Percentiles rank a stretch among this genome's conserved stretches.
phyloP scores from a whole-genome alignment of 2,113 vertebrate genomes.

The Passer domesticus region DNA sequence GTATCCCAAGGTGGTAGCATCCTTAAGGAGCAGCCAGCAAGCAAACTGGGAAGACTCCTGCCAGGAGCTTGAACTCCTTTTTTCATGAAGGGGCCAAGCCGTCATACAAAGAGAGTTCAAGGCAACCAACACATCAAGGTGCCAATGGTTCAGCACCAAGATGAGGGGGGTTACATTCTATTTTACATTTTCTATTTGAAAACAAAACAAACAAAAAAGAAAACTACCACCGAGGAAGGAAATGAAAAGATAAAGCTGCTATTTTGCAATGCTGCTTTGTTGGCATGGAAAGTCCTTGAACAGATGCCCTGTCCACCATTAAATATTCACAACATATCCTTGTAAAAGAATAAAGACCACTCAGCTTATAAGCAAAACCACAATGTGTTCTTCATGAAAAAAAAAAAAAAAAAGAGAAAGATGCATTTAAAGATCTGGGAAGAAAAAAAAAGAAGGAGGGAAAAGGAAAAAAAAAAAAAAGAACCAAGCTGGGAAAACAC shows the following conservation, averaged over 20 bases:
- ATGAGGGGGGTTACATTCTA: background rate
- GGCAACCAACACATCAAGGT: background rate
- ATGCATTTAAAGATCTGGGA: background rate
- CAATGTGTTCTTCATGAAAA: background rate
- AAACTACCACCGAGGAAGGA: background rate
- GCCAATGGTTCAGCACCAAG: background rate
- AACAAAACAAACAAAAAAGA: background rate
- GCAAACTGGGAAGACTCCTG: background rate
- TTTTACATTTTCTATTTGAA: background rate
- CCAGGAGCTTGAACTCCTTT: background rate
- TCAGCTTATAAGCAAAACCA: constrained; percentile 30
- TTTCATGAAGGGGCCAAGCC: background rate
- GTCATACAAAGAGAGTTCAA: background rate
- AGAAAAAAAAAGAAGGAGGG: background rate
- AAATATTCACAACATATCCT: constrained; percentile 66
- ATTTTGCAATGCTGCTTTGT: constrained; percentile 23
- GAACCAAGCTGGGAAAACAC: background rate
- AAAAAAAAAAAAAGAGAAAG: background rate
- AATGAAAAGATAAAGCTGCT: constrained; percentile 49
- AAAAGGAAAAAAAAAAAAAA: background rate
- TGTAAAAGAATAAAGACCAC: constrained; percentile 57
- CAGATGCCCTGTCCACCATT: constrained; percentile 57
- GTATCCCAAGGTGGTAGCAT: background rate
- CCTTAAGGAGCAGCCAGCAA: background rate
- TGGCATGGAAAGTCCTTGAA: constrained; percentile 59